Base-by-base conservation (phyloP, 1,140 invertebrate species). In the Venustaconcha ellipsiformis region DNA sequence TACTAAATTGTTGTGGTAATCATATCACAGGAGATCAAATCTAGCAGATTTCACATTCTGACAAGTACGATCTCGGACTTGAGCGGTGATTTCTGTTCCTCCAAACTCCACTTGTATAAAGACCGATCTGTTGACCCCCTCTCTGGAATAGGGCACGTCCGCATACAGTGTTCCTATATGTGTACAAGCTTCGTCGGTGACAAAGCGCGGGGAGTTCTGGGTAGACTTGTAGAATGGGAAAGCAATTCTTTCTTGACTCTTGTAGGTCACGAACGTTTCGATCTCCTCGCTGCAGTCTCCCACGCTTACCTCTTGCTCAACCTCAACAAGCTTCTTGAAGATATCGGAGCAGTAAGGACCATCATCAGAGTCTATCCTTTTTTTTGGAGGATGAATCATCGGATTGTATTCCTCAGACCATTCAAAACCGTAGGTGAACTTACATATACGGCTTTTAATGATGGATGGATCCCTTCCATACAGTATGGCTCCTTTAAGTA, bases 141-240 rank as follows among this genome's bases (percentile, higher is more conserved):
- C 37, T 1, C 0, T 48, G 37, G 37, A 48, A 48, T 48, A 48
- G 1, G 37, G 37, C 11, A 48, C 37, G 37, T 48, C 37, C 37
- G 11, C 11, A 48, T 8, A 48, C 1, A 48, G 37, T 57, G 60
- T 64, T 23, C 74, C 74, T 17, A 76, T 71, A 3, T 59, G 59
- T 26, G 64, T 59, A 56, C 74, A 76, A 3, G 57, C 69, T n/a
- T 65, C 37, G 11, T 76, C 69, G 59, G 63, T 62, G 37, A 76
- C 63, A 37, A 65, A 70, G n/a, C 13, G 4, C 23, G 74, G 74
- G 13, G 37, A 4, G 3, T 63, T 20, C 6, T n/a, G 1, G 4
- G 37, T 48, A 6, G 74, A 70, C 26, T 69, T 65, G 64, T 76
- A 76, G 55, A 76, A 76, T 11, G 74, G 74, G 57, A 76, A 71